Base-by-base conservation (phyloP, 2,888 invertebrate species). In the Pachydiplax longipennis region DNA sequence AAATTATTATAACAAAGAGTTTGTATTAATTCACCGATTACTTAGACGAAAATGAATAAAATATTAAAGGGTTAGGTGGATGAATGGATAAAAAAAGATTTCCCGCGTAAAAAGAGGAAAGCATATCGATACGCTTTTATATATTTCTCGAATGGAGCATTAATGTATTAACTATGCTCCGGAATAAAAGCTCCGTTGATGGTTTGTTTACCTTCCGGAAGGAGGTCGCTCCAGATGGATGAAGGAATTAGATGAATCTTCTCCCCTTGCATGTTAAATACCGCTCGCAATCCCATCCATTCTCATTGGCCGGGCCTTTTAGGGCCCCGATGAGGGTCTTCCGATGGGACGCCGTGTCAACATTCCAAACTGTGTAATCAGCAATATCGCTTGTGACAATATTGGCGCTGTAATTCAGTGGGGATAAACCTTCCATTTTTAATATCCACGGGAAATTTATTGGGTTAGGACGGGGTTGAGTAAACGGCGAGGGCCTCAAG, bases 371-470 rank as follows among this genome's bases (percentile, higher is more conserved):
- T 87, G 61, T 87, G 87, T 87, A 87, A 87, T 87, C 87, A 87
- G 87, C 87, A 40, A 87, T 87, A 87, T 87, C 87, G 61, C 87
- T 87, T 87, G 65, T 87, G 87, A 61, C 87, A 87, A 87, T 87
- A 87, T 87, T 87, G 87, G 87, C 87, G 61, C 37, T 58, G 58
- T 35, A 83, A 83, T 83, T 83, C 87, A 37, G 87, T 18, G 35
- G 58, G 81, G 81, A 25, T 22, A 5, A 35, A 58, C 35, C 61
- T 65, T 37, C 61, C 87, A 87, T 87, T 87, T 87, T 87, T 87
- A 87, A 87, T 87, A 87, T 61, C 61, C 83, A n/a, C 35, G 13
- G 48, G 31, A 40, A 10, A 53, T 53, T 53, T 53, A 53, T 53
- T 53, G 53, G 53, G 53, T 53, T 53, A 44, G 44, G 82, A 25